phyloP scores from a whole-genome alignment of 2,888 invertebrate genomes.

The Agrotis exclamationis region DNA sequence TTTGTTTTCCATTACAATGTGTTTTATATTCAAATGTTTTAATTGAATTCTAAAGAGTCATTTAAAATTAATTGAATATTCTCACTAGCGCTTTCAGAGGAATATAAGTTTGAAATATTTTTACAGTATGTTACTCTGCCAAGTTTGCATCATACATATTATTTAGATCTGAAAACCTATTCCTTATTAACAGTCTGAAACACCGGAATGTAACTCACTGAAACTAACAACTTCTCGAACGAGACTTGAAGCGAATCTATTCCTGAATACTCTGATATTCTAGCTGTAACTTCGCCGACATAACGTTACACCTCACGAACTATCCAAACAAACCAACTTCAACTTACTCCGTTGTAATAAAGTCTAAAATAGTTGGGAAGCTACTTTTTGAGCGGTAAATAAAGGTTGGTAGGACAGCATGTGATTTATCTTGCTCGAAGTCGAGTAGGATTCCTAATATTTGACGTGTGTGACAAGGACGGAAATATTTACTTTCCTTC shows the following conservation, averaged over 20 bases:
- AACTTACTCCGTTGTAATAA: constrained; percentile 4
- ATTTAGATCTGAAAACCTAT: neutral
- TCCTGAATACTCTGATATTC: constrained; percentile 48
- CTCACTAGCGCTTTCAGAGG: too few species aligned
- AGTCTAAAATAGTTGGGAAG: constrained; percentile 27
- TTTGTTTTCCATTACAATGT: neutral
- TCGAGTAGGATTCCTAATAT: constrained; percentile 64
- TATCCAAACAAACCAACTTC: constrained; percentile 2
- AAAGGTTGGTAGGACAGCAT: constrained; percentile 35
- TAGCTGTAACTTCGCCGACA: constrained; percentile 41
- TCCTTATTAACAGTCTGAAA: neutral
- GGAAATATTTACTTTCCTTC: constrained; percentile 48
- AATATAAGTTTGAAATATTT: neutral
- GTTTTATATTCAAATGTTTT: neutral
- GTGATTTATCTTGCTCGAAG: constrained; percentile 67
- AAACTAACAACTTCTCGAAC: constrained; percentile 23
- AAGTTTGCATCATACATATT: neutral
- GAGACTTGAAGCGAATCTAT: constrained; percentile 44
- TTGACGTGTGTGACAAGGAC: constrained; percentile 57
- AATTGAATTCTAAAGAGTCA: neutral
- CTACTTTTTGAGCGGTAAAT: neutral
- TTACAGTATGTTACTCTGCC: neutral
- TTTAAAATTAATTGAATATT: neutral
- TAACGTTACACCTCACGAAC: constrained; percentile 25
- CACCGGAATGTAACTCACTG: constrained; percentile 13